Evolutionary conservation across 1,140 invertebrate species (phyloP), one percentile per base, ranked within the genome.

Genomic region (Zaprionus ghesquierei): DNA sequence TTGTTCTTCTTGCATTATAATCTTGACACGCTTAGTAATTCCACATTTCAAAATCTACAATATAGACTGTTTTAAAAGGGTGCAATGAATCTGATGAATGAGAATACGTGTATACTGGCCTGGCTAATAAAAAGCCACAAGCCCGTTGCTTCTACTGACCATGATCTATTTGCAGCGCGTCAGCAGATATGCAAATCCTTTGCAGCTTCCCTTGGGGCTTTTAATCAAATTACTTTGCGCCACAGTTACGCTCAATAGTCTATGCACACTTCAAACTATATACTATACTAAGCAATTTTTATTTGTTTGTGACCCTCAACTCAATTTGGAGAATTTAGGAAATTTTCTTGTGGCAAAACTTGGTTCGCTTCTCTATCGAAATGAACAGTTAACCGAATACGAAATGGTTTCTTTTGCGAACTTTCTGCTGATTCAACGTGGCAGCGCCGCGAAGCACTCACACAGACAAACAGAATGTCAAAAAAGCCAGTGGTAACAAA

Each of bases 161-260:
- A 54, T 50, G 25, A n/a, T 25, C 44, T 23, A 25, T 50, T 22
- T 15, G 51, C 35, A 58, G 54, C 55, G 18, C 33, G 51, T 89
- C 84, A 89, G 84, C 84, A 79, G 69, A 77, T 84, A 89, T 89
- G 79, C 69, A 87, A 87, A 82, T 84, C 54, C 55, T 18, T 44
- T 27, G 49, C 64, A 63, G 59, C 64, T 71, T 61, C 51, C 65
- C 46, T 41, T 54, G 63, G 31, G 51, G 63, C 77, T 89, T 89
- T 89, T 78, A 89, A 89, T 89, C 79, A 84, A 89, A 89, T 89
- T 89, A 84, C 84, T 87, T 82, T 76, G 50, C 65, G 51, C 5
- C 13, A 70, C 62, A 51, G 49, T 65, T 69, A 50, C 38, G 53
- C 33, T 6, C 12, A 3, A 49, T 64, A 22, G 41, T 46, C 41